phyloP scores from a whole-genome alignment of 2,888 invertebrate genomes.

The Dioctria rufipes region DNA sequence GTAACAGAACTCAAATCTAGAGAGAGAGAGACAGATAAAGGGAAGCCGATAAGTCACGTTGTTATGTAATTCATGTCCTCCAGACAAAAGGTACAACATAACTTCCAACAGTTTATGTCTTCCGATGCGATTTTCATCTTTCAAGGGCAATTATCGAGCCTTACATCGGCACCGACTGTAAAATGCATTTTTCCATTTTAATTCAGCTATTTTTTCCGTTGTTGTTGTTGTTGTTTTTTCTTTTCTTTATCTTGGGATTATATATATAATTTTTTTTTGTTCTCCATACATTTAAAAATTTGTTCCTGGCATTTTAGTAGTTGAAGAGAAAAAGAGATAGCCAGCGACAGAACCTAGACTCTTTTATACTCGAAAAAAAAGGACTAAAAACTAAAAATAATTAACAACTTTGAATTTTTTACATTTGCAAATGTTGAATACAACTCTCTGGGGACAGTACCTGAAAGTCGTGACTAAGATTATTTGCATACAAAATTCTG shows the following conservation, averaged over 20 bases:
- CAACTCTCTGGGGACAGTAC: conserved; percentile 47
- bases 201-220: conserved; percentile 24
- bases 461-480: conserved; percentile 56
- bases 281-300: conserved; percentile 45
- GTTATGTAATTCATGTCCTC: conserved; percentile 56
- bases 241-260: no score
- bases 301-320: conserved; percentile 31
- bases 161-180: conserved; percentile 51
- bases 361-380: conserved; percentile 2
- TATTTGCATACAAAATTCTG: conserved; percentile 55
- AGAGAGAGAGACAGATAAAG: conserved; percentile 32
- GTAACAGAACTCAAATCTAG: not conserved
- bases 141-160: conserved; percentile 51
- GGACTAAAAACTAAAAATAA: conserved; percentile 47
- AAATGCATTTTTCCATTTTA: conserved; percentile 48
- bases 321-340: not conserved
- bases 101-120: conserved; percentile 46
- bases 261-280: no score
- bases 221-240: not conserved
- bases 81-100: conserved; percentile 52
- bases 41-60: conserved; percentile 57
- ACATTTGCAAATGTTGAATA: conserved; percentile 49
- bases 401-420: conserved; percentile 53
- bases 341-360: conserved; percentile 8
- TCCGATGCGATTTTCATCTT: conserved; percentile 52